Base-by-base conservation (phyloP, 1,140 invertebrate species). In the Panagrolaimus sp. region DNA sequence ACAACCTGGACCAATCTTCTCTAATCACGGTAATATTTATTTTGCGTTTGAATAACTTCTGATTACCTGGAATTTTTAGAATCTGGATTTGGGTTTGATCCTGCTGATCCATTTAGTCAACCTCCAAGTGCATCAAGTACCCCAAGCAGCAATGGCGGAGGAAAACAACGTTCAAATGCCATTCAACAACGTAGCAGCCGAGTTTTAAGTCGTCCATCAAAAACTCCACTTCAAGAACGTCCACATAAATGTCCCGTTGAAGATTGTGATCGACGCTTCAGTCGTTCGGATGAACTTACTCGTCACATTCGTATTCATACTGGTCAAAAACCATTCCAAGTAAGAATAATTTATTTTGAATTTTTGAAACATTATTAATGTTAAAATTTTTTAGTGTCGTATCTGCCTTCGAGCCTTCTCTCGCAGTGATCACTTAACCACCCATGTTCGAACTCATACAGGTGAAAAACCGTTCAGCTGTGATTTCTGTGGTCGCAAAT, bases 401-500 rank as follows among this genome's bases (percentile, higher is more conserved):
- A 96, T 98, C 72, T 99, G 96, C 85, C 94, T 97, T 91, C 88
- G 96, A 4, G 94, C 94, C 44, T 99, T 99, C 86, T 94, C 91
- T 67, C 88, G 96, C 63, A 94, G 91, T 64, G 94, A 96, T 83
- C 94, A 96, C 83, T 86, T 96, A n/a, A 96, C 94, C 71, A 96
- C 94, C 52, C 94, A 96, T 85, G 92, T 96, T 28, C 87, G 93
- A 43, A 96, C 93, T 14, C 68, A 73, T 66, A 83, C 79, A 15
- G 84, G 94, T 0, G 96, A 99, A 83, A 98, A 98, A 84, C 96
- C 96, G 0, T 96, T 96, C 85, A 91, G 90, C 24, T 98, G 96
- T 85, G 95, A 98, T 83, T 89, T 94, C n/a, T 99, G 96, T 85
- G 94, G 94, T 0, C 87, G 96, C 1, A 96, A 97, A 84, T 99